These are phyloP conservation scores for Limnephilus marmoratus DNA, from an alignment of 2,888 invertebrate species.

Conservation along the genomic window DNA sequence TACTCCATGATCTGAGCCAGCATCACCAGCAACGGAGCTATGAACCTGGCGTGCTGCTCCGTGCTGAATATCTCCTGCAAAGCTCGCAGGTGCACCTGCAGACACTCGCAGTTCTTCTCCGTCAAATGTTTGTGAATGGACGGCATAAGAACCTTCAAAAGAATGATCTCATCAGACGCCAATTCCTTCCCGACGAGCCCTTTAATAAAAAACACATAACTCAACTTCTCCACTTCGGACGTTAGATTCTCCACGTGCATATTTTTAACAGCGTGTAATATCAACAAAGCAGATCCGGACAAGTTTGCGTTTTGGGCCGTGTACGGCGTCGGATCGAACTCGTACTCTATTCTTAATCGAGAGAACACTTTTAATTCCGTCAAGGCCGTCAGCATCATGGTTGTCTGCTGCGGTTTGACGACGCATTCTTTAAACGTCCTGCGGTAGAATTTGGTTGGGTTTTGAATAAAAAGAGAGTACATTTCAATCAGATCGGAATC, in stretches of 20 bases:
- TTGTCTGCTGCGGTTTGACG: slow-evolving; percentile 44
- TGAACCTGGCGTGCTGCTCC: slow-evolving; percentile 68
- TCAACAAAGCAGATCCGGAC: slow-evolving; percentile 31
- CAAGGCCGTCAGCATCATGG: slow-evolving; percentile 45
- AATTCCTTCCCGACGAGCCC: slow-evolving; percentile 49
- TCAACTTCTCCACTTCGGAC: slow-evolving; percentile 17
- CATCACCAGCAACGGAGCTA: slow-evolving; percentile 74
- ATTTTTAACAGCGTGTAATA: slow-evolving; percentile 46
- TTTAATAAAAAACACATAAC: slow-evolving; percentile 52
- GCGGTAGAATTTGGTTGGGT: slow-evolving; percentile 56
- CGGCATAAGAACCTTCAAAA: slow-evolving; percentile 44
- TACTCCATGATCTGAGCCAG: slow-evolving; percentile 72
- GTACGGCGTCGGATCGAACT: slow-evolving; percentile 28
- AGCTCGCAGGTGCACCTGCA: slow-evolving; percentile 41
- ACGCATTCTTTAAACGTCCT: slow-evolving; percentile 39
- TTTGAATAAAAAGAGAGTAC: slow-evolving; percentile 59
- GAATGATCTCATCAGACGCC: slow-evolving; percentile 32
- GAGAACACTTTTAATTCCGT: slow-evolving; percentile 51
- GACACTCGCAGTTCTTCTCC: not conserved
- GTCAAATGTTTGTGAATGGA: slow-evolving; percentile 44
- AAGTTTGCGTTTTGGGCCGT: slow-evolving; percentile 23
- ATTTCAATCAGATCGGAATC: slow-evolving; percentile 47
- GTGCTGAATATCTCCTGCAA: slow-evolving; percentile 43
- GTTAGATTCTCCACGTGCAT: slow-evolving; percentile 41
- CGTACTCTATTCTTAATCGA: slow-evolving; percentile 31